Base-by-base conservation (phyloP, 2,888 invertebrate genomes). In the Acanthosepion pharaonis region DNA sequence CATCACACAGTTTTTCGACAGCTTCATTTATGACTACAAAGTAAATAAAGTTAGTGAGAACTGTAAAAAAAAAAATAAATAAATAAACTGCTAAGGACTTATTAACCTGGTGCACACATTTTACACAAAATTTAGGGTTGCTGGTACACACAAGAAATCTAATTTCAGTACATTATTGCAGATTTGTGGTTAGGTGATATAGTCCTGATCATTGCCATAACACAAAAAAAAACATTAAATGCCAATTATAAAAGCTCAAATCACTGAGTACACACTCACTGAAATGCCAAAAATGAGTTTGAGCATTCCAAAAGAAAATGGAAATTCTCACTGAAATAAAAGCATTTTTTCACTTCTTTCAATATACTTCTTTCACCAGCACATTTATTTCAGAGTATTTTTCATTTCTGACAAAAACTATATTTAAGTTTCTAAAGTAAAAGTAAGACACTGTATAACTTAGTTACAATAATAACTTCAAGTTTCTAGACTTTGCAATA, bases 171-270 rank as follows among this genome's bases (percentile, higher is more conserved):
- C 78, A 78, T 78, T 78, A 28, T 78, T 28, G 20, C 23, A 59
- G 20, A 23, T 25, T 23, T 59, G 59, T 59, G 23, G 5, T 59
- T 23, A 59, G n/a, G 78, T 78, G 78, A 5, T 28, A 78, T 28
- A n/a, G n/a, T 78, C 78, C 28, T 28, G 28, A 78, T 33, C 78
- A 78, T 33, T 33, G 59, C 59, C 59, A 59, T 23, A 59, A 59
- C 18, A n/a, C 25, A 33, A n/a, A 11, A 78, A 78, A 15, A n/a
- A 78, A 78, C n/a, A 78, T 78, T 15, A n/a, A n/a, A 78, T 78
- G 33, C n/a, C 78, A 78, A n/a, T 33, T 78, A 78, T 78, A 78
- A 78, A 78, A 78, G n/a, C 78, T 78, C n/a, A 78, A 78, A 78
- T 78, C n/a, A 78, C 15, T 5, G 33, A 78, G n/a, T 33, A 33